Percentiles rank a stretch among this genome's conserved stretches.
phyloP scores from a whole-genome alignment of 2,888 invertebrate genomes.

The Apamea monoglypha region DNA sequence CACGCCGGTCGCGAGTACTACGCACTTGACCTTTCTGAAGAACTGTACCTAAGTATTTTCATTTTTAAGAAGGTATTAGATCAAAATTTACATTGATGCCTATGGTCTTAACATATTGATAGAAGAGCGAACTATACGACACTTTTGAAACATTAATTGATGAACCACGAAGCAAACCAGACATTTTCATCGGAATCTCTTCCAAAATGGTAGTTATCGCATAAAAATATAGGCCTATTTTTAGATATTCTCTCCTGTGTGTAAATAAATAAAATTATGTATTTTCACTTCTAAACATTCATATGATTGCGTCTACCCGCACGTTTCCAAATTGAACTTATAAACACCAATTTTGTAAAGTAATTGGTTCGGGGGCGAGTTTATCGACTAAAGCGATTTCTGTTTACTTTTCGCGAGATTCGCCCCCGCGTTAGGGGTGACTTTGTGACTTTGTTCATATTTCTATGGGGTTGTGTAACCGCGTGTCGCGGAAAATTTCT shows the following conservation, averaged over 20 bases:
- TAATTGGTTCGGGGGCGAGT: conserved; percentile 48
- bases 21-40: neutral
- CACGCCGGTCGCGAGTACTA: neutral
- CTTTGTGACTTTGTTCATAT: conserved; percentile 37
- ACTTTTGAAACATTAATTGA: neutral
- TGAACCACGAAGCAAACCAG: no score
- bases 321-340: conserved; percentile 40
- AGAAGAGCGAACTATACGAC: neutral
- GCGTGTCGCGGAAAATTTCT: conserved; percentile 13
- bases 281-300: neutral
- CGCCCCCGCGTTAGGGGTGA: conserved; percentile 20
- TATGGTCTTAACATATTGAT: neutral
- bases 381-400: conserved; percentile 39
- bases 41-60: neutral
- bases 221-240: no score
- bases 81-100: neutral
- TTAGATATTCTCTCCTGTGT: neutral
- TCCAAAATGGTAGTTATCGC: neutral
- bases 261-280: neutral
- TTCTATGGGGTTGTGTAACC: conserved; percentile 15
- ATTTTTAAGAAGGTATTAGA: neutral
- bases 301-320: conserved; percentile 12
- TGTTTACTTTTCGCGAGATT: conserved; percentile 48
- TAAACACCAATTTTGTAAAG: conserved; percentile 51
- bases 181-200: neutral